These are phyloP conservation scores for Apolygus lucorum DNA, from an alignment of 1,140 invertebrate species.

Conservation along the genomic window DNA sequence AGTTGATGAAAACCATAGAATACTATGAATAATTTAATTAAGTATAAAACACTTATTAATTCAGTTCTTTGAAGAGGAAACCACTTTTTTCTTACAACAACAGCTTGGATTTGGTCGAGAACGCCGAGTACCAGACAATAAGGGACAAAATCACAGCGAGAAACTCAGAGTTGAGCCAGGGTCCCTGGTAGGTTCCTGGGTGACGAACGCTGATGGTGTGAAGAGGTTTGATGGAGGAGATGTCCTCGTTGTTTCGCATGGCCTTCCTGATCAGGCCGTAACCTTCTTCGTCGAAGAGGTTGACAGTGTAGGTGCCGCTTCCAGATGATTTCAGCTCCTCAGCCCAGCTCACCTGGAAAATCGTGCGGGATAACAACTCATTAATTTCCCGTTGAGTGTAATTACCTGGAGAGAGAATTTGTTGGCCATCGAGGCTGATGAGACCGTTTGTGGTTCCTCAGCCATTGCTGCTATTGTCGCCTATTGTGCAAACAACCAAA, in stretches of 20 bases:
- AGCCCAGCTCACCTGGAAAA: conserved; percentile 74
- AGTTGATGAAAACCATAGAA: no score
- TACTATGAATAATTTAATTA: no score
- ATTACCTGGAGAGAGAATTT: not conserved
- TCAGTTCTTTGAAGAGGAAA: not conserved
- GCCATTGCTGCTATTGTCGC: no score
- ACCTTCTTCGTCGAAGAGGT: conserved; percentile 83
- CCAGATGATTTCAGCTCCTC: conserved; percentile 72
- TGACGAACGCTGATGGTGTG: conserved; percentile 67
- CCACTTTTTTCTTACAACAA: conserved; percentile 43
- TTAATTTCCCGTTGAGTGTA: not conserved
- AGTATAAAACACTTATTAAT: not conserved
- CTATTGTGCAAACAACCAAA: no score
- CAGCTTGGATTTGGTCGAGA: conserved; percentile 72
- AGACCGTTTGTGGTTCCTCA: no score
- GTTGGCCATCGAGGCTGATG: no score
- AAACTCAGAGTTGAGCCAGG: conserved; percentile 86
- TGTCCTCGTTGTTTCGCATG: conserved; percentile 56
- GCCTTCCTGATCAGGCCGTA: conserved; percentile 73
- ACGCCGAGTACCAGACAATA: conserved; percentile 76
- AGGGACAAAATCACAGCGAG: conserved; percentile 69
- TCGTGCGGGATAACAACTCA: not conserved
- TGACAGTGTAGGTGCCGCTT: conserved; percentile 69
- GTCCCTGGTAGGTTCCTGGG: conserved; percentile 80
- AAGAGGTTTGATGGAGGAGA: conserved; percentile 58